Base-by-base conservation (phyloP, 2,888 invertebrate genomes). In the Agonopterix alstromeriana region DNA sequence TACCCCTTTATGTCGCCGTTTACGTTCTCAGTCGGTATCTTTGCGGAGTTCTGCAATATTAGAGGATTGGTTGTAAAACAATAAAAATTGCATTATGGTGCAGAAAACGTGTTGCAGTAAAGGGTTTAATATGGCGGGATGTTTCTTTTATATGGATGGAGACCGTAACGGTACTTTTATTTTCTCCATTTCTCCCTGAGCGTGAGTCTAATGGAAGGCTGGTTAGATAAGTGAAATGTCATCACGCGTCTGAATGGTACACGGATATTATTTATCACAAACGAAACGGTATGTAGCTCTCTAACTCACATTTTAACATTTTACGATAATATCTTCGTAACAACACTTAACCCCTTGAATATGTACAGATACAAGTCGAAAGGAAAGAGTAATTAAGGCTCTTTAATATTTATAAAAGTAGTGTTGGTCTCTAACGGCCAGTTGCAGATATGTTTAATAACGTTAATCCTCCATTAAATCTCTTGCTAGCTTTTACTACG, bases 41-140 rank as follows among this genome's bases (percentile, higher is more conserved):
- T 85, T 85, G 77, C 82, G 63, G 69, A 75, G 73, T 77, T 85
- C 74, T 78, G 86, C 86, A 83, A 84, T 67, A 70, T 79, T 78
- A 61, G 64, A 71, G 67, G 60, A 49, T 48, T 53, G 27, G 78
- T 76, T 61, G 77, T 88, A 87, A 88, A 88, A 66, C 72, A 81
- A 87, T 87, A 85, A 82, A 83, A 84, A 79, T 80, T 78, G 81
- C 80, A 80, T 87, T 85, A 75, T 78, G 70, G 27, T 56, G 85
- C 87, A 80, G 79, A 85, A 85, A 83, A 78, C 65, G 65, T 76
- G 73, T 73, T 38, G 53, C 53, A 65, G 74, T 70, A 83, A 88
- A 88, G 85, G 86, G 87, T 83, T 83, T 76, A 75, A 77, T 42
- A 57, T 73, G 76, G 77, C 63, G 68, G 67, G 60, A 53, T 61